phyloP scores from a whole-genome alignment of 2,797 vertebrate genomes.

The Pyrocephalus nanus region DNA sequence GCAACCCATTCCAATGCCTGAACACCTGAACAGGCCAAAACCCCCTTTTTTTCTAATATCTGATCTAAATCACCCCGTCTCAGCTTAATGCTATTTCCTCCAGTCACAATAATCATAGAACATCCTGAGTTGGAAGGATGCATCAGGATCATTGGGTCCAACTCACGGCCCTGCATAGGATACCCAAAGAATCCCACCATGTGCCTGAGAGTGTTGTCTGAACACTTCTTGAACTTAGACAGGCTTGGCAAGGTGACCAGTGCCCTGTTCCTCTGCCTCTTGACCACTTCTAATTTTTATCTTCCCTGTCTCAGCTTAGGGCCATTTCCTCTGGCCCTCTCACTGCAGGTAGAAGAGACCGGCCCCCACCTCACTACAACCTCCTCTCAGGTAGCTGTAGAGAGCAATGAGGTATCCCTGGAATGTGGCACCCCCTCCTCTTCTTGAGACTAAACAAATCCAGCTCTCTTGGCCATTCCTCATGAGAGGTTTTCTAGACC shows the following conservation, averaged over 20 bases:
- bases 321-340: not conserved
- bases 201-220: not conserved
- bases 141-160: not conserved
- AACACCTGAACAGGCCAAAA: not conserved
- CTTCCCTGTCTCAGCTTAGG: not conserved
- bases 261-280: not conserved
- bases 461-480: not conserved
- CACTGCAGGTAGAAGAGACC: not conserved
- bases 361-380: not conserved
- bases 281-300: not conserved
- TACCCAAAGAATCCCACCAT: not conserved
- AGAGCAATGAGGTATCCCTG: not conserved
- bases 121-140: not conserved
- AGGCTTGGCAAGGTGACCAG: not conserved
- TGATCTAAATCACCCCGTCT: not conserved
- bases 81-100: not conserved
- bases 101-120: not conserved
- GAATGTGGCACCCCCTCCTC: not conserved
- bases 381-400: not conserved
- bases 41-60: too few species aligned
- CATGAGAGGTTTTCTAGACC: not conserved
- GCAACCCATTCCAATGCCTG: not conserved
- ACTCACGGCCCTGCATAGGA: not conserved
- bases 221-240: not conserved
- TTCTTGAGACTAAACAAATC: not conserved